These are phyloP conservation scores for Ormyrus labotus DNA, from an alignment of 2,888 invertebrate genomes.

Conservation along the genomic window DNA sequence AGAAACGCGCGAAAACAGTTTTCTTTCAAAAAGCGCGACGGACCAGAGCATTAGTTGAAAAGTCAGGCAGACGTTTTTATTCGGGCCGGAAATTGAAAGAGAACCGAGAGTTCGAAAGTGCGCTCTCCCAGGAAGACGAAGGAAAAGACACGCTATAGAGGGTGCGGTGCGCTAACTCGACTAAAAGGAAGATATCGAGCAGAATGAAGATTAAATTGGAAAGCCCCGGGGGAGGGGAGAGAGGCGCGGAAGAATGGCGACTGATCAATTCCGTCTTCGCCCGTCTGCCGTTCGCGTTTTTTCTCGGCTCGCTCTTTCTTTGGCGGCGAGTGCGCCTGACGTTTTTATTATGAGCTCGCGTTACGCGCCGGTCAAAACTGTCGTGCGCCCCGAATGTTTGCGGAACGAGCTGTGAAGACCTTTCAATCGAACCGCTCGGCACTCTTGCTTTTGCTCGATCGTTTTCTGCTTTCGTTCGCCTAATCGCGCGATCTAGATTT, in stretches of 20 bases:
- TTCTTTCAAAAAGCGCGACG: background rate
- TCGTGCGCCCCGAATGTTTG: background rate
- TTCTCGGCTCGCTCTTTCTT: background rate
- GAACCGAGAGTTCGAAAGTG: background rate
- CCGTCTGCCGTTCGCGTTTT: background rate
- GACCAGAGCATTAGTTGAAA: background rate
- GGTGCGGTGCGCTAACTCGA: background rate
- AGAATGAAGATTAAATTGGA: constrained; percentile 50
- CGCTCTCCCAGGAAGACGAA: background rate
- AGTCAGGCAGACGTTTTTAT: constrained; percentile 13
- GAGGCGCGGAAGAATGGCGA: constrained; percentile 1
- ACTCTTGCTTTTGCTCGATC: too few species aligned
- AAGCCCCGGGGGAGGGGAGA: constrained; percentile 15
- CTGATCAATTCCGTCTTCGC: constrained; percentile 28
- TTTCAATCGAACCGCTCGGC: too few species aligned
- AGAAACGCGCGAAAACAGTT: background rate
- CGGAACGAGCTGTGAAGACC: background rate
- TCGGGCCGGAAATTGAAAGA: constrained; percentile 6
- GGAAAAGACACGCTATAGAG: background rate
- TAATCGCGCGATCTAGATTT: too few species aligned
- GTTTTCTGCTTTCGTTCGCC: too few species aligned
- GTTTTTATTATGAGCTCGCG: constrained; percentile 24
- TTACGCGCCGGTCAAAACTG: background rate
- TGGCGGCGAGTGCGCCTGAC: constrained; percentile 3
- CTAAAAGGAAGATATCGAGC: constrained; percentile 26